Evolutionary conservation across 2,113 vertebrate genomes (phyloP).

Genomic region (Channa argus): DNA sequence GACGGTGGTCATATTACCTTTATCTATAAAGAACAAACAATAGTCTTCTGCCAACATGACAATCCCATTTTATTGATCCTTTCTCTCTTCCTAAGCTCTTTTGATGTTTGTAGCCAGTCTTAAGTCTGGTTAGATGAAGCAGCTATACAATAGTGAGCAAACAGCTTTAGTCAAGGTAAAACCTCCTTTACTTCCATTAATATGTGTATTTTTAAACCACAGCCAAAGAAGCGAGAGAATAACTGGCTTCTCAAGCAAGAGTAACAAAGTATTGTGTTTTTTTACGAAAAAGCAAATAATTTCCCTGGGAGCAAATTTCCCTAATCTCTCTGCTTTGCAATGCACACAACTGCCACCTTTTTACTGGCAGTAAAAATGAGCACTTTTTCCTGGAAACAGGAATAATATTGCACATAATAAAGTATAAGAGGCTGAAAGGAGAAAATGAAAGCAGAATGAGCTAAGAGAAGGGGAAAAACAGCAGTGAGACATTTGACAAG

Average conservation of each 20-base stretch:
- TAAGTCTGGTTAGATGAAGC: neutral
- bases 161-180: neutral
- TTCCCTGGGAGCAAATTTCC: conserved; percentile 2
- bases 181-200: neutral
- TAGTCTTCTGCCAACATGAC: no score
- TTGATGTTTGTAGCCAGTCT: neutral
- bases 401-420: neutral
- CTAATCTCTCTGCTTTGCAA: conserved; percentile 56
- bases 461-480: neutral
- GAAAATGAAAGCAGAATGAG: conserved; percentile 8
- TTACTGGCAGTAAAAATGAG: conserved; percentile 27
- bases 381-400: conserved; percentile 1
- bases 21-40: no score
- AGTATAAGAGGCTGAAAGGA: conserved; percentile 20
- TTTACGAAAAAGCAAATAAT: conserved; percentile 17
- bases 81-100: neutral
- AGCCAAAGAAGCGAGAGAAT: neutral
- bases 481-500: conserved; percentile 29
- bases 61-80: neutral
- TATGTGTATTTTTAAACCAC: conserved; percentile 28
- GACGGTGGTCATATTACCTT: no score
- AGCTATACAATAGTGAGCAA: conserved; percentile 14
- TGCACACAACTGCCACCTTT: conserved; percentile 13
- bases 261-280: conserved; percentile 31
- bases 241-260: neutral